phyloP scores from a whole-genome alignment of 92 coral and sea anemone genomes.

The Diadumene lineata region DNA sequence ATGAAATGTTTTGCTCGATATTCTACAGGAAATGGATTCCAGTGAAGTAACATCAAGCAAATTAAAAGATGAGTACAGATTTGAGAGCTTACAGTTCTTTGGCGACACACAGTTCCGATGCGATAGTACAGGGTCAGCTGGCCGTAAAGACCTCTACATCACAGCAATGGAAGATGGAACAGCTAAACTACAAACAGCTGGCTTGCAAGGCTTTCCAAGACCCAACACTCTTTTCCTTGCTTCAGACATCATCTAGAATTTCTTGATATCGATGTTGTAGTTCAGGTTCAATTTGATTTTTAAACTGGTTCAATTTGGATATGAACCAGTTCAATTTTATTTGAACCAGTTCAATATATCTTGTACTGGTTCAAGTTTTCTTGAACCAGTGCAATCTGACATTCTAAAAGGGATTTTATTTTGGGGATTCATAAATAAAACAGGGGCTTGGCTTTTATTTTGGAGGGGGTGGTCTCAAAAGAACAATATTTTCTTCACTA shows the following conservation, averaged over 20 bases:
- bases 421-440: no score
- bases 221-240: background rate
- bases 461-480: no score
- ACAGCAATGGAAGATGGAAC: background rate
- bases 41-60: background rate
- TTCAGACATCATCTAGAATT: background rate
- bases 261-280: background rate
- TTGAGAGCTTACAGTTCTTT: background rate
- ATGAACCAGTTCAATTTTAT: no score
- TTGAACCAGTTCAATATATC: no score
- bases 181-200: background rate
- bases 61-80: background rate
- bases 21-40: background rate
- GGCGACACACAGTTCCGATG: background rate
- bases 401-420: no score
- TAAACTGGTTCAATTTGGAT: no score
- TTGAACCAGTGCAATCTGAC: no score
- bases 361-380: no score
- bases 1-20: background rate
- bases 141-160: background rate
- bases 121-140: background rate
- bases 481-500: no score
- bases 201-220: background rate
- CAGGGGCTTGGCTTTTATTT: no score
- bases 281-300: no score